Conservation (phyloP, 1,140 invertebrate species). For the Sitophilus oryzae region DNA sequence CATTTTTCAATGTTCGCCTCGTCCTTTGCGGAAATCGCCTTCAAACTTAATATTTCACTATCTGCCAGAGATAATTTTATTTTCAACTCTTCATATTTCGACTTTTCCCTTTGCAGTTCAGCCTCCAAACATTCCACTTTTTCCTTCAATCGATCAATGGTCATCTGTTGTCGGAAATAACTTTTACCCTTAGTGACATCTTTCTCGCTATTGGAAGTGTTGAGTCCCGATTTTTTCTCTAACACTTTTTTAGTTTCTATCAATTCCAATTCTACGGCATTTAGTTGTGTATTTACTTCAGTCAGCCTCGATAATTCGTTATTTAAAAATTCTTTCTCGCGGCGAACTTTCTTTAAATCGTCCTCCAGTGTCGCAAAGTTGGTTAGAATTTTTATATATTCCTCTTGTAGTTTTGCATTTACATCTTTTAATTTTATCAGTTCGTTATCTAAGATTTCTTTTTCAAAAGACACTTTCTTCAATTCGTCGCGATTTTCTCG, state of each 20-base stretch:
- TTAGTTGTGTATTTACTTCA: too few species aligned
- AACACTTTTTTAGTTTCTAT: too few species aligned
- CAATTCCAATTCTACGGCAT: too few species aligned
- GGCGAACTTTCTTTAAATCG: too few species aligned
- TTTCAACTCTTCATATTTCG: slow-evolving; percentile 1
- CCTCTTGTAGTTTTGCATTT: too few species aligned
- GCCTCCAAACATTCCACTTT: slow-evolving; percentile 14
- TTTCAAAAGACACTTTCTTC: background rate
- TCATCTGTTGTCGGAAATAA: slow-evolving; percentile 12
- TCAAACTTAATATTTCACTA: background rate
- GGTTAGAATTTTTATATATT: too few species aligned
- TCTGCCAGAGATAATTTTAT: background rate
- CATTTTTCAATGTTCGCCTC: too few species aligned
- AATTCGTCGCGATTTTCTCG: background rate
- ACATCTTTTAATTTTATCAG: too few species aligned
- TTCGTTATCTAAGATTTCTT: background rate
- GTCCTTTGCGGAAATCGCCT: background rate
- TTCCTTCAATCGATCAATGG: slow-evolving; percentile 18
- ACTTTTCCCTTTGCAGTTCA: slow-evolving; percentile 5
- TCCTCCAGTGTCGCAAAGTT: too few species aligned
- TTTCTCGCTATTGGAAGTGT: slow-evolving; percentile 7
- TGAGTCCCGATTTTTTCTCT: too few species aligned
- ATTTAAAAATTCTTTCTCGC: too few species aligned
- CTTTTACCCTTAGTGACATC: background rate
- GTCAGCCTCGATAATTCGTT: too few species aligned